Evolutionary conservation across 2,888 invertebrate genomes (phyloP), one percentile per base, ranked within the genome.

Genomic region (Nymphalis polychloros): DNA sequence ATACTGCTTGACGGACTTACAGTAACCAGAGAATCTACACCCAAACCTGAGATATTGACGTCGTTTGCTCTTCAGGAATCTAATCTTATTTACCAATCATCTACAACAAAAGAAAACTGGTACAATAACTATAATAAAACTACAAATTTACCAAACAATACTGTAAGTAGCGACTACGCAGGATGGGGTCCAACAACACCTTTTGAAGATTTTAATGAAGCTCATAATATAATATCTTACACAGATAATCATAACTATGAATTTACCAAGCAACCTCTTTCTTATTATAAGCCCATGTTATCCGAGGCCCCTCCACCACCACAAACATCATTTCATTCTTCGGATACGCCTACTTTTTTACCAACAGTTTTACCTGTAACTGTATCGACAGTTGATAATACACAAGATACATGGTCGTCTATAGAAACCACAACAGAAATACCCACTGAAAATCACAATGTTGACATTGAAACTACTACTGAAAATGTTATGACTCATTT

Each of bases 31-130:
- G 83, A 84, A 49, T 78, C 84, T 13, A 86, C 83, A 79, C 61
- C 82, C 79, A 69, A 63, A 10, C 76, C 78, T n/a, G 76, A 76
- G 50, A 64, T 76, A 52, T 71, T 78, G n/a, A 88, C 92, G 13
- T 89, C 94, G 2, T 94, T 87, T 70, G 85, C 94, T 48, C 83
- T 95, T 10, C 94, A 95, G 81, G 93, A 94, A 81, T 92, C 95
- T 2, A 95, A 95, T 80, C 86, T 95, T 67, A 93, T 95, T 64
- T 95, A 94, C 76, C 95, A 95, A 74, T 94, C 95, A 13, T 95
- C 94, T 52, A 93, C 93, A 52, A 84, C 89, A 6, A 89, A 82
- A 73, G 88, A 92, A 66, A 92, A 93, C 68, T 93, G 93, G 93
- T 82, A 86, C 68, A 77, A 79, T 8, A 78, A 84, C 64, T 73